Evolutionary conservation across 2,113 vertebrate species (phyloP).

Genomic region (Leptodactylus fuscus): DNA sequence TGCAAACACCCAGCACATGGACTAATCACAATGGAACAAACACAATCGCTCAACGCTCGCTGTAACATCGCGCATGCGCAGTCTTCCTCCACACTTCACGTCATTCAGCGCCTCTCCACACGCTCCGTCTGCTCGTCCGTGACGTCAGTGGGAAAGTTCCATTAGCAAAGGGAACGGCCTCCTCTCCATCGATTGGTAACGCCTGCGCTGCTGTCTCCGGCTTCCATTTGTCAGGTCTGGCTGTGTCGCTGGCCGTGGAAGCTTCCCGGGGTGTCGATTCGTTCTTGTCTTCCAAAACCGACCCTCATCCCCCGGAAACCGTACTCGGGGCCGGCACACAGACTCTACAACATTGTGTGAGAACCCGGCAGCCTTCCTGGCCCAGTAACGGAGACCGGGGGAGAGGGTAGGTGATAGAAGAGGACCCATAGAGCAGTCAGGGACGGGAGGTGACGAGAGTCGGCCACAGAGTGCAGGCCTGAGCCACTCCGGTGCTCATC

Average conservation of each 20-base stretch:
- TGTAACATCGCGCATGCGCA: neutral
- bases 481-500: neutral
- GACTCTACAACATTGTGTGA: neutral
- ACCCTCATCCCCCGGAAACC: slow-evolving; percentile 52
- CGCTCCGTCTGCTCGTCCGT: neutral
- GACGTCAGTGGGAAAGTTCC: slow-evolving; percentile 47
- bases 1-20: no score
- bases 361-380: slow-evolving; percentile 3
- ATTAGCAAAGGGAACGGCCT: slow-evolving; percentile 13
- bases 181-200: slow-evolving; percentile 39
- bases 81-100: neutral
- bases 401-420: slow-evolving; percentile 21
- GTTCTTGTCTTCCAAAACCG: slow-evolving; percentile 14
- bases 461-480: neutral
- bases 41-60: no score
- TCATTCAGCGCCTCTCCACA: neutral
- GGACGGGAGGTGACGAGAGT: slow-evolving; percentile 5
- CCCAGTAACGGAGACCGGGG: slow-evolving; percentile 42
- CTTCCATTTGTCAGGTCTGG: slow-evolving; percentile 52
- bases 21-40: no score
- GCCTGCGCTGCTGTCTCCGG: slow-evolving; percentile 28
- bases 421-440: neutral
- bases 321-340: neutral
- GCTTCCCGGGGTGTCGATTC: slow-evolving; percentile 22
- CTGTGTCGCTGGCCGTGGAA: slow-evolving; percentile 30